Conservation (phyloP, 2,888 invertebrate species). For the Bellardia bayeri region DNA sequence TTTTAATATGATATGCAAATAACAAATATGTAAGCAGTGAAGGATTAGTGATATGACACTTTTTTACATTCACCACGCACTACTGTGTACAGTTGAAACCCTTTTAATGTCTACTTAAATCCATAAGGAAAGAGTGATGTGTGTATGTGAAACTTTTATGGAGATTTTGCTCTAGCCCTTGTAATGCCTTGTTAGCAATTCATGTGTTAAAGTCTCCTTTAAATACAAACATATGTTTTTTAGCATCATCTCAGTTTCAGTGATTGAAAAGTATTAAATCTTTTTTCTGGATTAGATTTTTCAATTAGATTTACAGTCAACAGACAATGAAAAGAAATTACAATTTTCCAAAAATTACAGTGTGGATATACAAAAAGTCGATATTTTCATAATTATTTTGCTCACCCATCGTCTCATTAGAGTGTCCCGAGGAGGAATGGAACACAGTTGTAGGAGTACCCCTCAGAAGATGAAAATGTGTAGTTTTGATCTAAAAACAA, state of each 20-base stretch:
- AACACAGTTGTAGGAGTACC: no score
- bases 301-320: no score
- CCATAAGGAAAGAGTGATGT: not conserved
- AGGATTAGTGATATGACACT: constrained; percentile 70
- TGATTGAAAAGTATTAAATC: not conserved
- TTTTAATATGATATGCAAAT: constrained; percentile 57
- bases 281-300: no score
- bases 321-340: no score
- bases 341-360: no score
- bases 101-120: not conserved
- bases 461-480: no score
- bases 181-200: constrained; percentile 58
- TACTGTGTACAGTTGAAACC: not conserved
- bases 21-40: not conserved
- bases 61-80: constrained; percentile 35
- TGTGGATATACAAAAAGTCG: no score
- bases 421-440: no score
- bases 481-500: no score
- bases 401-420: no score
- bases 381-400: no score
- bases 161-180: not conserved
- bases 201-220: constrained; percentile 48
- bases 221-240: constrained; percentile 1
- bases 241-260: not conserved
- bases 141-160: not conserved